Conservation (phyloP, 64 coral and sea anemone genomes). For the Astreopora myriophthalma region DNA sequence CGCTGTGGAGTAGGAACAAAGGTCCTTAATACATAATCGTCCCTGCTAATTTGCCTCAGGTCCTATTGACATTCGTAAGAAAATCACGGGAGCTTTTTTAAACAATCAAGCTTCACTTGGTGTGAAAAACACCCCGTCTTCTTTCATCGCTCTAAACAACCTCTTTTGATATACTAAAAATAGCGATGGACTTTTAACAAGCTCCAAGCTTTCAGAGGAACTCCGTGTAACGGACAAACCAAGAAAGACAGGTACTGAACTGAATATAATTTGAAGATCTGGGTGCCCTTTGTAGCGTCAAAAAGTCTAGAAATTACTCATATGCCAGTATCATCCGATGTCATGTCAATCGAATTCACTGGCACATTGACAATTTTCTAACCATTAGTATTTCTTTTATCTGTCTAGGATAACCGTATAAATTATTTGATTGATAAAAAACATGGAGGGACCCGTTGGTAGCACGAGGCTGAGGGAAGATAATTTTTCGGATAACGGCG, state of each 20-base stretch:
- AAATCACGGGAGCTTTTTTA: not conserved
- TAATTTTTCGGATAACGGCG: not conserved
- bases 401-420: not conserved
- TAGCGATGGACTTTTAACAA: not conserved
- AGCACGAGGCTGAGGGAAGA: not conserved
- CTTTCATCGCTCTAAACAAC: not conserved
- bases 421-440: not conserved
- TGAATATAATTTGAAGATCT: not conserved
- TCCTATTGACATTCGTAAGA: not conserved
- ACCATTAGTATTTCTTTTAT: not conserved
- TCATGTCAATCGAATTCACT: not conserved
- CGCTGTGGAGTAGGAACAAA: not conserved
- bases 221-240: not conserved
- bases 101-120: not conserved
- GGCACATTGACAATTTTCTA: not conserved
- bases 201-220: not conserved
- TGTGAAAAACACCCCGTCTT: not conserved
- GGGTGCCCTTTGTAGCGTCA: not conserved
- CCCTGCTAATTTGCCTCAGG: not conserved
- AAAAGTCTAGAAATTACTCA: slow-evolving; percentile 8
- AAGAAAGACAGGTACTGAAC: slow-evolving; percentile 4
- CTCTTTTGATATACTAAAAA: not conserved
- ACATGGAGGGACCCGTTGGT: not conserved
- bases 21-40: not conserved
- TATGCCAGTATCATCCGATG: not conserved